Conservation (phyloP, 2,797 vertebrate genomes). For the Zalophus californianus region DNA sequence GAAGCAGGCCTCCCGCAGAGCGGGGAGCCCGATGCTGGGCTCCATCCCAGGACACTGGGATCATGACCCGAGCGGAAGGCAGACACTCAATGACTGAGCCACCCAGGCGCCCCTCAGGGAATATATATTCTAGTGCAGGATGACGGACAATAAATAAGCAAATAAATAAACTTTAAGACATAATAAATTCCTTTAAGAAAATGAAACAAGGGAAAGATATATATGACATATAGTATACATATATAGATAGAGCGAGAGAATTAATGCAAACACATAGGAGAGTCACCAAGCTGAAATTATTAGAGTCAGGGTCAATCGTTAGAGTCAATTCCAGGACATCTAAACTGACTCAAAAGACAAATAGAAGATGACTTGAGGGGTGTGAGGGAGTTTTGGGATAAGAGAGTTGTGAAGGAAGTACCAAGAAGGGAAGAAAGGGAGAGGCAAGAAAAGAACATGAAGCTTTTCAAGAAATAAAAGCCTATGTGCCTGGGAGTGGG, state of each 20-base stretch:
- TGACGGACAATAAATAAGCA: background rate
- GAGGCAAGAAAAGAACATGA: background rate
- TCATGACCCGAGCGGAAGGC: too few species aligned
- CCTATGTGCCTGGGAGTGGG: background rate
- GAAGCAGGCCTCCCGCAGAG: too few species aligned
- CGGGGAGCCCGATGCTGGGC: too few species aligned
- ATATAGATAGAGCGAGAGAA: background rate
- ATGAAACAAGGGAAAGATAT: background rate
- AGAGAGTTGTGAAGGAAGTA: background rate
- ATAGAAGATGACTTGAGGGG: background rate
- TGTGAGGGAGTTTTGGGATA: background rate
- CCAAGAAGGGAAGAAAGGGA: background rate
- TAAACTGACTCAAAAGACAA: background rate
- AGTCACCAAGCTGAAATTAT: background rate
- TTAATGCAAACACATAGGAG: background rate
- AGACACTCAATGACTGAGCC: too few species aligned
- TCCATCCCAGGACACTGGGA: too few species aligned
- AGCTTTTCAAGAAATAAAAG: background rate
- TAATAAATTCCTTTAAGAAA: background rate
- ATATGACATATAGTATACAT: background rate
- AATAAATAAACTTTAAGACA: slow-evolving; percentile 17
- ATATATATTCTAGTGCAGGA: background rate
- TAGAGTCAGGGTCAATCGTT: background rate
- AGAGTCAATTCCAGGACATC: background rate
- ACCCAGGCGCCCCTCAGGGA: background rate